Percentiles rank a stretch among this genome's conserved stretches.
phyloP scores from a whole-genome alignment of 2,113 vertebrate genomes.

The Lagopus muta region DNA sequence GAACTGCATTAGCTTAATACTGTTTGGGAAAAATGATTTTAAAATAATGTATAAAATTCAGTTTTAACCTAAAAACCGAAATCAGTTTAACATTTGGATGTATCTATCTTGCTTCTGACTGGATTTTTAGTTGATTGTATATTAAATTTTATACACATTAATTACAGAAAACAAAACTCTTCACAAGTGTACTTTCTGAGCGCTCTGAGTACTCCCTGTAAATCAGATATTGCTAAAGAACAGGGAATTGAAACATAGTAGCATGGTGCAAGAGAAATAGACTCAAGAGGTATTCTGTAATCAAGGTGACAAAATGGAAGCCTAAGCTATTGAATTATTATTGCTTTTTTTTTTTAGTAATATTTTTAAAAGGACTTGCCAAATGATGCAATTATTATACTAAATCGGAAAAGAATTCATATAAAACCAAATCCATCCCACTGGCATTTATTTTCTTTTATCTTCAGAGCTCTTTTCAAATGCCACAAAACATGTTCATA shows the following conservation, averaged over 20 bases:
- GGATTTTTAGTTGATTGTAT: neutral
- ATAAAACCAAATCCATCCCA: neutral
- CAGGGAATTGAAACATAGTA: neutral
- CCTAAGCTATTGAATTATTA: neutral
- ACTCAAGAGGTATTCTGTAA: neutral
- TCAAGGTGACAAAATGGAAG: neutral
- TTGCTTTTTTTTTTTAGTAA: neutral
- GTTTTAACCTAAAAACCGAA: neutral
- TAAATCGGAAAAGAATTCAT: neutral
- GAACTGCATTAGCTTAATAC: neutral
- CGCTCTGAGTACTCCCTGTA: neutral
- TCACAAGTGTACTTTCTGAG: neutral
- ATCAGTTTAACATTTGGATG: neutral
- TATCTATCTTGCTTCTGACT: neutral
- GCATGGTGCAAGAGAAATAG: neutral
- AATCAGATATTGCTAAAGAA: neutral
- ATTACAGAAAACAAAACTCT: neutral
- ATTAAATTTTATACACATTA: neutral
- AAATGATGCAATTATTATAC: neutral
- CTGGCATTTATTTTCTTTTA: neutral
- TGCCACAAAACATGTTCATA: neutral
- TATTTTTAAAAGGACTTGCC: neutral
- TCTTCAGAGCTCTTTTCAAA: neutral
- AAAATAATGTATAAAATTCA: neutral
- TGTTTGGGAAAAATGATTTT: neutral